phyloP scores from a whole-genome alignment of 2,888 invertebrate genomes.

The Eledona agricola region DNA sequence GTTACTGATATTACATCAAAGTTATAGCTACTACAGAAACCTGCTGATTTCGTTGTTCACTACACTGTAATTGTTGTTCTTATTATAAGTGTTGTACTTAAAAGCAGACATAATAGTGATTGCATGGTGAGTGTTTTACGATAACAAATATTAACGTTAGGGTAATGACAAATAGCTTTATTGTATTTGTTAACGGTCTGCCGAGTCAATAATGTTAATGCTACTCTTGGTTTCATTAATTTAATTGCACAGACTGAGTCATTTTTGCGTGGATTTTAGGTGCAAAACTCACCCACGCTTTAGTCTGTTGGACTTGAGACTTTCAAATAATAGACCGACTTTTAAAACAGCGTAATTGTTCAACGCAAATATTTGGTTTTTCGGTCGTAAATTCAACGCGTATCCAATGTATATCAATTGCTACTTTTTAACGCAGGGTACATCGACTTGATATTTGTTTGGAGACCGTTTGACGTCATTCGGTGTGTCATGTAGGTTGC shows the following conservation, averaged over 20 bases:
- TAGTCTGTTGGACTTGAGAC: too few relatives aligned
- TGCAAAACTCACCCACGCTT: background rate
- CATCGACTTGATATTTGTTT: constrained; percentile 43
- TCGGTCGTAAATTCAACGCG: background rate
- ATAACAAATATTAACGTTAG: constrained; percentile 13
- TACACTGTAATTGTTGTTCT: background rate
- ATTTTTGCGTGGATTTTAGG: too few relatives aligned
- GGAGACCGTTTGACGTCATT: constrained; percentile 42
- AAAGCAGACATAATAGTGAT: constrained; percentile 13
- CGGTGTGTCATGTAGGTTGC: constrained; percentile 37
- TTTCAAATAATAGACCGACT: background rate
- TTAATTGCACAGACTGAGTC: constrained; percentile 1
- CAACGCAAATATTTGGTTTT: background rate
- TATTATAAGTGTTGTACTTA: constrained; percentile 13
- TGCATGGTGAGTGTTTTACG: constrained; percentile 8
- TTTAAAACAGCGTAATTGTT: background rate
- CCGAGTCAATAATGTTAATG: constrained; percentile 14
- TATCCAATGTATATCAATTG: too few relatives aligned
- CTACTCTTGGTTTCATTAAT: constrained; percentile 11
- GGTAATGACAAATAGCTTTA: constrained; percentile 18
- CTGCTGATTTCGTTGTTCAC: too few relatives aligned
- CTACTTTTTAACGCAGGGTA: constrained; percentile 27
- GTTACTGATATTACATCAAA: too few relatives aligned
- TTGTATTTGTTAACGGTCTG: constrained; percentile 17
- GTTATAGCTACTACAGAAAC: too few relatives aligned